Base-by-base conservation (phyloP, 2,113 vertebrate genomes). In the Mesoclemmys tuberculata region DNA sequence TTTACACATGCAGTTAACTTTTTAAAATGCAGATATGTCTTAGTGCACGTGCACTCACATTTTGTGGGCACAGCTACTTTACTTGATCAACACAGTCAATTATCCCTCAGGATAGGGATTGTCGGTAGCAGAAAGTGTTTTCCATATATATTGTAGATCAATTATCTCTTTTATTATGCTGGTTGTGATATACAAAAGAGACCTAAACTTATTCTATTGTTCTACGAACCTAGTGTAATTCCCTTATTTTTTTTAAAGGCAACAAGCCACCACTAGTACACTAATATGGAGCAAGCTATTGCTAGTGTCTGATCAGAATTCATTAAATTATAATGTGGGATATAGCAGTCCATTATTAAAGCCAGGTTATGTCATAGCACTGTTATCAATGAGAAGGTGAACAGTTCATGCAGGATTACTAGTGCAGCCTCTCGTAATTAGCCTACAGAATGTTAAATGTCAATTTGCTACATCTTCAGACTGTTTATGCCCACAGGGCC, bases 221-320 rank as follows among this genome's bases (percentile, higher is more conserved):
- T 97, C 86, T 82, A 10, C 95, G 90, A 90, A 82, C 92, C 91
- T 97, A 94, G 95, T 95, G 90, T 82, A 92, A 92, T 95, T 44
- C 90, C 92, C n/a, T 38, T 96, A 98, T 97, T 41, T 92, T 96
- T 97, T 96, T 97, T 94, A 92, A 96, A 97, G 97, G 82, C 96
- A 85, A 93, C 91, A 93, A 91, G 82, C 86, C 90, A 92, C 97
- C 91, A 91, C 31, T 12, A 94, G 82, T 93, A 88, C 71, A 91
- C 82, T 92, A 95, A 96, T 89, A 94, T 61, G 51, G 95, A 92
- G 78, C 95, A 97, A 96, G 92, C 93, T 97, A 97, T 97, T 97
- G 94, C 96, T 97, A 96, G 87, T 97, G 97, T 95, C 95, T 97
- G 97, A 97, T 98, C 96, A 97, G 94, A 97, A 98, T 92, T 97